Base-by-base conservation (phyloP, 1,140 invertebrate genomes). In the Thaumatotibia leucotreta region DNA sequence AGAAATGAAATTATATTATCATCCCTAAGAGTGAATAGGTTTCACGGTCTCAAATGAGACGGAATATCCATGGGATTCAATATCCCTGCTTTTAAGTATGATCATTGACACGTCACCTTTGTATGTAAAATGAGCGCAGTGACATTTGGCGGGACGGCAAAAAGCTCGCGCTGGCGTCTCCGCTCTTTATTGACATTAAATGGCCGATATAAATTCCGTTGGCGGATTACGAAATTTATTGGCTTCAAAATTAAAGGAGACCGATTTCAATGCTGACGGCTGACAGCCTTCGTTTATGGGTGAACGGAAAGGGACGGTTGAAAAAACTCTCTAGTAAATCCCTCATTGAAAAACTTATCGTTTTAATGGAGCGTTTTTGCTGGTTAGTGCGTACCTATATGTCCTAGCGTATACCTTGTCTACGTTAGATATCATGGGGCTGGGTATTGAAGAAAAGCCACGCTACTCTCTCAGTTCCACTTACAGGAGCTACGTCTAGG, bases 141-240 rank as follows among this genome's bases (percentile, higher is more conserved):
- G 75, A 77, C 79, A 80, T 82, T 79, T 77, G 73, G 75, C 70
- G 75, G 62, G 70, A 23, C 66, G 68, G 75, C 73, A 86, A 87
- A 84, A 86, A 83, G 74, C 73, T 45, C 58, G 66, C 65, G 54
- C 64, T 70, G 69, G 70, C 69, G 71, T 79, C 72, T 32, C 63
- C 71, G 72, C 70, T 70, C 75, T 73, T 87, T 83, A 85, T 87
- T 86, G 84, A 83, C 86, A 77, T 84, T 89, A 89, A 89, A 87
- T 89, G 82, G 86, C 68, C 79, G 80, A 89, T 89, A 89, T 89
- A 89, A 86, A 87, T 85, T 85, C 82, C 76, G 76, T 80, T 87
- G 86, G 84, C 83, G 83, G 84, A 86, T 89, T 87, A 86, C 86
- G 75, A 84, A 85, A 86, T 89, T 87, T 89, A 89, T 87, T 89